Evolutionary conservation across 2,888 invertebrate species (phyloP), one percentile per base, ranked within the genome.

Genomic region (Ashinkailepas kermadecensis): DNA sequence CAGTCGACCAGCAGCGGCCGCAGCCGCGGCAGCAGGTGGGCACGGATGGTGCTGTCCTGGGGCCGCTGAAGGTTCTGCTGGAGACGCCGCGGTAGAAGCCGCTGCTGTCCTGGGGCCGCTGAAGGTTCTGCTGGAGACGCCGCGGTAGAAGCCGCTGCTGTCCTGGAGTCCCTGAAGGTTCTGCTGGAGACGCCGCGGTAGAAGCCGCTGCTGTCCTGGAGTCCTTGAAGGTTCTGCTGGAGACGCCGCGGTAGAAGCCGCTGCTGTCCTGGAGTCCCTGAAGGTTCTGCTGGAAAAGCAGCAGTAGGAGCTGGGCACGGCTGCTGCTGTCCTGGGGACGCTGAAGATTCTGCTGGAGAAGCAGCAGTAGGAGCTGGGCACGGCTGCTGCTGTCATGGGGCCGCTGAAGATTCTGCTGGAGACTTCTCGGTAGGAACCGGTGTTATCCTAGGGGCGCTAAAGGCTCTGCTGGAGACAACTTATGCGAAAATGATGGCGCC

Each of bases 1-100:
- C 23, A 64, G 21, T 70, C 82, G 15, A n/a, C 67, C 23, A 67
- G 67, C 70, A 39, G 74, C 65, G 81, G 79, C 65, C 79, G 81
- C 39, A 8, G 39, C 64, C 64, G 21, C 21, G n/a, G 21, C 21
- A 9, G n/a, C 64, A 39, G 39, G 39, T 39, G 39, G 39, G 39
- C 39, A 39, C 39, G 39, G 39, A 1, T 39, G 39, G 39, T 39
- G 39, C 39, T 39, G 39, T 4, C n/a, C n/a, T n/a, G n/a, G n/a
- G n/a, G n/a, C n/a, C n/a, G n/a, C 39, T 39, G 39, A 39, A 39
- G 39, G 39, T 39, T 39, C 2, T 39, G 39, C 39, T 39, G 39
- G 39, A 4, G 2, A 39, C 39, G 39, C 39, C 39, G 39, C 39
- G 39, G 39, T 39, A 39, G 39, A 39, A 39, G 39, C 39, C 39